Evolutionary conservation across 2,113 vertebrate genomes (phyloP).

Genomic region (Lathamus discolor): DNA sequence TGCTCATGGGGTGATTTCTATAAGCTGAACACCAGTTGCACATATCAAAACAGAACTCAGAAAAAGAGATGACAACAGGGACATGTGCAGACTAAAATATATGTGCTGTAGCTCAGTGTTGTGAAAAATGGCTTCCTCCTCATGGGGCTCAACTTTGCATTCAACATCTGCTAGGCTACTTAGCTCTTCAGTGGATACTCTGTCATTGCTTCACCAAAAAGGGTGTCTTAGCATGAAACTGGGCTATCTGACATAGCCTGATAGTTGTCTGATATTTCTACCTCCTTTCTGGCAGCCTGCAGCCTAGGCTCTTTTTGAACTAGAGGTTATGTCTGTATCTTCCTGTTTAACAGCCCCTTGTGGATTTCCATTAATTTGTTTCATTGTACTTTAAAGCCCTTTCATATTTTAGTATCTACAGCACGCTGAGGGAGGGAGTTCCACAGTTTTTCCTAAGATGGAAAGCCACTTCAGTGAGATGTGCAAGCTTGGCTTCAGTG

Average conservation of each 20-base stretch:
- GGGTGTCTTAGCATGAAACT: background rate
- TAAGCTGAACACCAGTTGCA: constrained; percentile 4
- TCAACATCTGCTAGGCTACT: constrained; percentile 49
- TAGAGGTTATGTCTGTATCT: background rate
- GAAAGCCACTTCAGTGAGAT: background rate
- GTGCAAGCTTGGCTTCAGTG: background rate
- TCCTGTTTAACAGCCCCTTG: background rate
- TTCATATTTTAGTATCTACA: background rate
- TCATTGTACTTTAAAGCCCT: background rate
- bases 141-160: background rate
- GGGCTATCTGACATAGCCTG: background rate
- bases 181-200: background rate
- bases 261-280: background rate
- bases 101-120: constrained; percentile 4
- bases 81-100: constrained; percentile 24
- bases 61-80: background rate
- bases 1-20: background rate
- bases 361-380: background rate
- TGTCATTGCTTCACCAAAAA: background rate
- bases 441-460: background rate
- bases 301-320: background rate
- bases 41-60: constrained; percentile 16
- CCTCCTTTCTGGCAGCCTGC: background rate
- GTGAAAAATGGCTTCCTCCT: constrained; percentile 56
- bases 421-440: background rate